Evolutionary conservation across 1,140 invertebrate genomes (phyloP).

Genomic region (Aphis craccivora): DNA sequence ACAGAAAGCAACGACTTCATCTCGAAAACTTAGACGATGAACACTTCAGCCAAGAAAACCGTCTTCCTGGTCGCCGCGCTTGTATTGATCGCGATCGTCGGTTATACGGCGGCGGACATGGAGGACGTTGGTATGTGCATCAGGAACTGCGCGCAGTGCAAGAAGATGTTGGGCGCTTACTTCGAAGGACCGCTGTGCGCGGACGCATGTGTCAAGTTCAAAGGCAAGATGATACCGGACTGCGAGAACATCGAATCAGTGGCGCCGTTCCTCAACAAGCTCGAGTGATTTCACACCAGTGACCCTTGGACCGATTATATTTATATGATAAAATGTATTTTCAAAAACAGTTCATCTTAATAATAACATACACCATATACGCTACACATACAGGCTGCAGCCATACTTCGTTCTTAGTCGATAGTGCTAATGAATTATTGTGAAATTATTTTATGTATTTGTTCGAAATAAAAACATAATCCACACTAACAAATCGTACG

Average conservation of each 20-base stretch:
- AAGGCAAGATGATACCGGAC: slow-evolving; percentile 82
- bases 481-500: no score
- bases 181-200: slow-evolving; percentile 85
- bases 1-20: background rate
- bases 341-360: background rate
- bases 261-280: slow-evolving; percentile 78
- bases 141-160: slow-evolving; percentile 86
- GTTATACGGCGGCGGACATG: background rate
- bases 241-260: slow-evolving; percentile 82
- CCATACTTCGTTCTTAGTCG: background rate
- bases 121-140: slow-evolving; percentile 71
- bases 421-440: background rate
- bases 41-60: background rate
- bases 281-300: slow-evolving; percentile 62
- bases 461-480: background rate
- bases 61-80: background rate
- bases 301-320: background rate
- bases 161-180: slow-evolving; percentile 83
- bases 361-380: background rate
- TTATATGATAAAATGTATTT: background rate
- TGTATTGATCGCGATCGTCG: background rate
- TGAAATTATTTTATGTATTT: background rate
- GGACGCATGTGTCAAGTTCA: slow-evolving; percentile 80
- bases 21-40: no score
- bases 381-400: background rate